Conservation (phyloP, 1,140 invertebrate species). For the Brachionus paranguensis region DNA sequence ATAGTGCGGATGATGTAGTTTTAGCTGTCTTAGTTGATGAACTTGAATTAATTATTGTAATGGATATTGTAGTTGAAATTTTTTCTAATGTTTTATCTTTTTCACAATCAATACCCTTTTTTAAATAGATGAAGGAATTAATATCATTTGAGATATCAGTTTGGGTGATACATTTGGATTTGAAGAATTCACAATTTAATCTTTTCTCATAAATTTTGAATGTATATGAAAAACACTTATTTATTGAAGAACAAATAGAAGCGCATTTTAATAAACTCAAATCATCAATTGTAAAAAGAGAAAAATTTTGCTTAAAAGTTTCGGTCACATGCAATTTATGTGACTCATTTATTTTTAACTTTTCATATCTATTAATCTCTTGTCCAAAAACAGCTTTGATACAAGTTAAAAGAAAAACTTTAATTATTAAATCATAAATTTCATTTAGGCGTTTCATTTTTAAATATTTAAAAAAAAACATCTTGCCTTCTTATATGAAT, state of each 20-base stretch:
- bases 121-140: not conserved
- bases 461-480: not conserved
- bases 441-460: not conserved
- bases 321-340: not conserved
- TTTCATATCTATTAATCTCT: not conserved
- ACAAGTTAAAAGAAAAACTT: not conserved
- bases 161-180: not conserved
- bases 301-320: not conserved
- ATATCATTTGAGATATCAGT: not conserved
- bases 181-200: not conserved
- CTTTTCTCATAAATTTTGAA: not conserved
- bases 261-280: not conserved
- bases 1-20: not conserved
- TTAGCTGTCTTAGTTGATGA: not conserved
- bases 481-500: not conserved
- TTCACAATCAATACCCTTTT: not conserved
- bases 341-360: not conserved
- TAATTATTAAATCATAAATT: not conserved
- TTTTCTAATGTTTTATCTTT: too few relatives aligned
- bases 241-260: not conserved
- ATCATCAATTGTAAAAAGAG: not conserved
- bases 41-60: too few relatives aligned
- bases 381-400: not conserved
- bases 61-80: too few relatives aligned
- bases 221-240: not conserved